phyloP scores from a whole-genome alignment of 1,140 invertebrate species.

The Drosophila tristis region DNA sequence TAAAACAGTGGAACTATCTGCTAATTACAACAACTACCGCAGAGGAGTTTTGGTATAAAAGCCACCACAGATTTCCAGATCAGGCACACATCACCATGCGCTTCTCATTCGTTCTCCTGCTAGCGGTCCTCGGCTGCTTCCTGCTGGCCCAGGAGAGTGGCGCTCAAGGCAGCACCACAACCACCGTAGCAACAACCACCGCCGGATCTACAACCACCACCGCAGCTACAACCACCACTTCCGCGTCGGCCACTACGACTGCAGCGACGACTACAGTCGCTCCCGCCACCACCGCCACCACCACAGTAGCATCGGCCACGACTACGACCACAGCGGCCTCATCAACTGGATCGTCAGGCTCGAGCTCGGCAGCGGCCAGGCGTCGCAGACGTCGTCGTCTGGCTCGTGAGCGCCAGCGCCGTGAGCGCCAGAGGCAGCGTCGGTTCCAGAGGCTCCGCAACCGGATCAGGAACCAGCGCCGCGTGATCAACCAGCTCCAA shows the following conservation, averaged over 20 bases:
- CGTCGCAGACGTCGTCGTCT: constrained; percentile 31
- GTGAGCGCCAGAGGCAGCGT: constrained; percentile 2
- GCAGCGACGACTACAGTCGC: constrained; percentile 9
- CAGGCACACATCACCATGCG: constrained; percentile 29
- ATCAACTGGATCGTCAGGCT: constrained; percentile 10
- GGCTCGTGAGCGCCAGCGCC: constrained; percentile 24
- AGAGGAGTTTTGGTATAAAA: too few relatives aligned
- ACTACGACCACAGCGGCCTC: constrained; percentile 17
- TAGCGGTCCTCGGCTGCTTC: constrained; percentile 25
- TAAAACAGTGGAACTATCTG: constrained; percentile 1
- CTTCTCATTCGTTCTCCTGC: constrained; percentile 16
- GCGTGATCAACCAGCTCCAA: constrained; percentile 6
- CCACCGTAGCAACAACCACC: not conserved
- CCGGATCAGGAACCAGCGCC: not conserved
- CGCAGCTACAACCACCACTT: not conserved
- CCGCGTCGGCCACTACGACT: constrained; percentile 1
- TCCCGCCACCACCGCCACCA: not conserved
- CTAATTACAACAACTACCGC: too few relatives aligned
- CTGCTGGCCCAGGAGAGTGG: constrained; percentile 13
- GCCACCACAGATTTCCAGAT: too few relatives aligned
- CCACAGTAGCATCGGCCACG: not conserved
- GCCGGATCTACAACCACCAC: constrained; percentile 1
- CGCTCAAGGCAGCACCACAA: not conserved
- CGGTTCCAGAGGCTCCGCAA: not conserved
- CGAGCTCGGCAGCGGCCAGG: constrained; percentile 19